These are phyloP conservation scores for Forpus xanthops DNA, from an alignment of 2,797 vertebrate genomes.

Conservation along the genomic window DNA sequence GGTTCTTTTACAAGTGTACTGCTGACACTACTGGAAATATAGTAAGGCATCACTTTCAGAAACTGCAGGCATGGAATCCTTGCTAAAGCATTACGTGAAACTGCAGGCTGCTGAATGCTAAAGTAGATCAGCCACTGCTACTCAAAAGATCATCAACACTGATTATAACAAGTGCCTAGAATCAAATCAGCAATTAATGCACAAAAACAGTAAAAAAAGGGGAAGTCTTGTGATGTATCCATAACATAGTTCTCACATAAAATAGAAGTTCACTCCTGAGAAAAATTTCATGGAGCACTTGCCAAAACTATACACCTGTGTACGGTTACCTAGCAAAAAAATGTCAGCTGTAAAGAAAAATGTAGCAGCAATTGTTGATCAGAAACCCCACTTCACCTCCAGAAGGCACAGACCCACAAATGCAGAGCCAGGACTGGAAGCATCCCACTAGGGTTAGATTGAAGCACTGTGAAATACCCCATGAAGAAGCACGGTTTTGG, in stretches of 20 bases:
- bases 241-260: not conserved
- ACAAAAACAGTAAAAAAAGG: not conserved
- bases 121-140: not conserved
- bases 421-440: not conserved
- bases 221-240: not conserved
- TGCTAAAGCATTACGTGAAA: not conserved
- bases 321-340: not conserved
- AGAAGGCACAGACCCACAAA: not conserved
- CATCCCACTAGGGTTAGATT: not conserved
- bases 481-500: not conserved
- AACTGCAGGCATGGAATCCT: not conserved
- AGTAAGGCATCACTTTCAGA: conserved; percentile 16
- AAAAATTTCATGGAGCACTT: not conserved
- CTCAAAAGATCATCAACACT: not conserved
- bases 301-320: not conserved
- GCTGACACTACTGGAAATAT: conserved; percentile 28
- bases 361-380: not conserved
- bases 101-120: not conserved
- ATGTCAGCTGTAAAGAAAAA: not conserved
- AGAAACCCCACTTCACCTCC: not conserved
- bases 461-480: not conserved
- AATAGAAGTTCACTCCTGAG: not conserved
- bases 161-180: not conserved
- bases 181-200: conserved; percentile 1
- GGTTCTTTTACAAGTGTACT: not conserved